Percentiles rank a stretch among this genome's conserved stretches.
phyloP scores from a whole-genome alignment of 2,797 vertebrate species.

The Lycodopsis pacificus region DNA sequence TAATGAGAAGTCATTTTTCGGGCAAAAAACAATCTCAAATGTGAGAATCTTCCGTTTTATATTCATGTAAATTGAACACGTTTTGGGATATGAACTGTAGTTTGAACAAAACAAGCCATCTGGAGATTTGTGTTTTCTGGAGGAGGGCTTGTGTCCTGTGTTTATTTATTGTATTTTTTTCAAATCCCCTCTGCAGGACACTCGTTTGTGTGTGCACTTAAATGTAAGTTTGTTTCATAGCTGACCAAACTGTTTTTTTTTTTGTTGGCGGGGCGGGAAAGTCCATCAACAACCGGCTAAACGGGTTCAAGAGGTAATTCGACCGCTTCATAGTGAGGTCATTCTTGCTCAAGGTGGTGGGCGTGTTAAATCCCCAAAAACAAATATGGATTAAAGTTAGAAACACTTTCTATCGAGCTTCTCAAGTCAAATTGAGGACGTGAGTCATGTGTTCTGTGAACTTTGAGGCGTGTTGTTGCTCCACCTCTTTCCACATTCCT shows the following conservation, averaged over 20 bases:
- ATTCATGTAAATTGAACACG: neutral
- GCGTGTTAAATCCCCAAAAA: neutral
- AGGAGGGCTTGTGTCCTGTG: neutral
- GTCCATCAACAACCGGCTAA: conserved; percentile 28
- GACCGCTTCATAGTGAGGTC: conserved; percentile 13
- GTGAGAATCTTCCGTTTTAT: neutral
- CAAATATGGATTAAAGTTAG: neutral
- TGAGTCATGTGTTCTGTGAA: neutral
- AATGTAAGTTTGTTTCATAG: neutral
- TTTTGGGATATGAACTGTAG: too few relatives aligned
- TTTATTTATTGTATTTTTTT: neutral
- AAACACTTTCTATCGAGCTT: neutral
- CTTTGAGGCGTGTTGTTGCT: neutral
- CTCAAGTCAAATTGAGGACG: neutral
- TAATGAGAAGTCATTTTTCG: neutral
- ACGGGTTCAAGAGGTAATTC: conserved; percentile 39
- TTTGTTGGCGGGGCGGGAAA: neutral
- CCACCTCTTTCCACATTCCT: conserved; percentile 51
- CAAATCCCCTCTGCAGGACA: neutral
- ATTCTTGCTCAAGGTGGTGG: too few relatives aligned
- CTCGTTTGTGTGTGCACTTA: neutral
- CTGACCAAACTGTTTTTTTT: conserved; percentile 45
- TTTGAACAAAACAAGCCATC: neutral
- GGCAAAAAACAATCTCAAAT: neutral
- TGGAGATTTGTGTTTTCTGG: neutral